phyloP scores from a whole-genome alignment of 1,140 invertebrate species.

The Tenebrio molitor region DNA sequence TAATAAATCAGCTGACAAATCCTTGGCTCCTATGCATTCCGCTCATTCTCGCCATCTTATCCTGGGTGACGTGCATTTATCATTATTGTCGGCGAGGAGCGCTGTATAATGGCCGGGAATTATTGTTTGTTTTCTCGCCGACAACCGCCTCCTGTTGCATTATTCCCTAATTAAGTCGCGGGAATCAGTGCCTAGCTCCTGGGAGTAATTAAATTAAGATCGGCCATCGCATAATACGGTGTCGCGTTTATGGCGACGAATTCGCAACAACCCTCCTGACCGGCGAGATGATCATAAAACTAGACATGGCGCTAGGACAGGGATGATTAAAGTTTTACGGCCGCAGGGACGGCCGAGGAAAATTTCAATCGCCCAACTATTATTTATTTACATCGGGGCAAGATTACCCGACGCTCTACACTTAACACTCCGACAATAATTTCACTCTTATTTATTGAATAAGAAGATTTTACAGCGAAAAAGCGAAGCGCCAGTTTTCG shows the following conservation, averaged over 20 bases:
- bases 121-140: conserved; percentile 13
- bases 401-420: too few relatives aligned
- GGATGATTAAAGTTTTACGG: conserved; percentile 30
- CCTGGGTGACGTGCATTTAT: conserved; percentile 30
- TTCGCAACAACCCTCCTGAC: background rate
- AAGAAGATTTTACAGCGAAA: too few relatives aligned
- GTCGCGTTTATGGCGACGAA: background rate
- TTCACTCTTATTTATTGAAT: too few relatives aligned
- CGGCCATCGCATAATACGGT: background rate
- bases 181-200: conserved; percentile 12
- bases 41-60: conserved; percentile 45
- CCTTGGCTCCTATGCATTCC: conserved; percentile 44
- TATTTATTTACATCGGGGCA: too few relatives aligned
- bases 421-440: too few relatives aligned
- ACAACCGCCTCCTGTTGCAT: conserved; percentile 10
- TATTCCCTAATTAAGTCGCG: conserved; percentile 26
- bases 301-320: background rate
- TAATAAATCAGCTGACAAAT: conserved; percentile 47
- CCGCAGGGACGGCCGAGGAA: background rate
- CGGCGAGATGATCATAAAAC: conserved; percentile 17
- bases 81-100: conserved; percentile 28
- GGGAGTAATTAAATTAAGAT: conserved; percentile 38
- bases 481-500: too few relatives aligned
- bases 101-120: conserved; percentile 26
- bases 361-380: too few relatives aligned